Base-by-base conservation (phyloP, 2,797 vertebrate species). In the Myotis vivesi region DNA sequence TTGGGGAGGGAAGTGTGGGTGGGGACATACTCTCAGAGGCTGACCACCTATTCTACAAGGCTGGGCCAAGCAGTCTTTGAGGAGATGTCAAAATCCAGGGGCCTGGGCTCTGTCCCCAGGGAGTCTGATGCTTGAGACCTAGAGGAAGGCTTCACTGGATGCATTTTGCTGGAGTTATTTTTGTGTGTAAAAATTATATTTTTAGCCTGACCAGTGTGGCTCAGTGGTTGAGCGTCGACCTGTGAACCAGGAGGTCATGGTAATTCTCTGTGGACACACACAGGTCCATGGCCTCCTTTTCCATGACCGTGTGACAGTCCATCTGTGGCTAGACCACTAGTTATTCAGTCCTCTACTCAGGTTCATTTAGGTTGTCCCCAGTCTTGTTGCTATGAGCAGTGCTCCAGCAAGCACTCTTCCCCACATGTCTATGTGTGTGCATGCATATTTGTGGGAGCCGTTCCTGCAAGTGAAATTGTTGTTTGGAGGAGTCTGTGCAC, bases 101-200 rank as follows among this genome's bases (percentile, higher is more conserved):
- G 3, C 71, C 73, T 87, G 41, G 19, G 49, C 53, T 36, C 72
- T 94, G 28, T 19, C 46, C 23, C 41, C n/a, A 38, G 30, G 53
- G 53, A 77, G 9, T 73, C 80, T 91, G 36, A 71, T 91, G 25
- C 72, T 75, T 87, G 53, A 94, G 38, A 44, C 41, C 69, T 57
- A 41, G 41, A 85, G 30, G 30, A 36, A 87, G n/a, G 19, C 46
- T 53, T 85, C 75, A 91, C 41, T 79, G 30, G 33, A 46, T 94
- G 3, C 25, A 41, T 94, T 88, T 93, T 91, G 44, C 64, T 93
- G 17, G 38, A 86, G 49, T 94, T 91, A 66, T 79, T 83, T 94
- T 87, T 80, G 22, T 91, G 17, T 80, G 19, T 80, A 92, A 51
- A 87, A 89, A 23, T 75, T 91, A n/a, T 9, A 41, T 79, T 71